phyloP scores from a whole-genome alignment of 1,140 invertebrate genomes.

The Nomia melanderi region DNA sequence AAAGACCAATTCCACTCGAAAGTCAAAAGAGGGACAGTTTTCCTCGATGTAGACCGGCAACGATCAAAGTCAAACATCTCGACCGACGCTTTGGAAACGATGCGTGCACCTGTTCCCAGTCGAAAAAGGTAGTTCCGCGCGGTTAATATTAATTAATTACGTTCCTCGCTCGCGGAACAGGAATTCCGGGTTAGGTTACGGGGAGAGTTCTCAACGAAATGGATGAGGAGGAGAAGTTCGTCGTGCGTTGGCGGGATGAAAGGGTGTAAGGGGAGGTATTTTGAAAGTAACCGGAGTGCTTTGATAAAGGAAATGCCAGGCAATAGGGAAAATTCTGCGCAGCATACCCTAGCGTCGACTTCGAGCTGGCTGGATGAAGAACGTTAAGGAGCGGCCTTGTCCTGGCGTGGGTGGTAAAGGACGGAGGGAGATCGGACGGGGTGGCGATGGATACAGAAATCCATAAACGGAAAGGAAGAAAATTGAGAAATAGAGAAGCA shows the following conservation, averaged over 20 bases:
- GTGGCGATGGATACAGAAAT: slow-evolving; percentile 37
- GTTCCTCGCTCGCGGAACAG: not conserved
- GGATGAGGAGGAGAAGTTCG: not conserved
- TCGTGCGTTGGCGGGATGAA: not conserved
- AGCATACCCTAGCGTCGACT: not conserved
- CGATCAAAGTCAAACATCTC: slow-evolving; percentile 13
- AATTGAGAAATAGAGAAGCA: slow-evolving; percentile 31
- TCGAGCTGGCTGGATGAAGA: not conserved
- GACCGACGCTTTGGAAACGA: not conserved
- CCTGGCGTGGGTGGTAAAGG: no score
- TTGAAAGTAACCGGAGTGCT: slow-evolving; percentile 30
- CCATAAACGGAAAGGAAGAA: slow-evolving; percentile 36
- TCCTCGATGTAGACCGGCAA: no score
- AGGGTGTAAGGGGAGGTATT: slow-evolving; percentile 2
- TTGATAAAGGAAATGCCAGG: not conserved
- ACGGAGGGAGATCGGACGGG: no score
- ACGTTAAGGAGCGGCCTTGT: no score
- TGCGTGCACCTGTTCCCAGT: no score
- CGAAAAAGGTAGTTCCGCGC: not conserved
- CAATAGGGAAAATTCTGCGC: not conserved
- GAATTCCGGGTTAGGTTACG: not conserved
- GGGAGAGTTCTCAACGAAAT: no score
- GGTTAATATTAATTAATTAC: slow-evolving; percentile 10
- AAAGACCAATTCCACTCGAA: not conserved
- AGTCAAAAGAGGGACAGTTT: not conserved